A percentile compares a stretch with the other conserved stretches of the same genome.
These are phyloP conservation scores for Passerina amoena DNA, from an alignment of 2,113 vertebrate genomes.

Conservation along the genomic window DNA sequence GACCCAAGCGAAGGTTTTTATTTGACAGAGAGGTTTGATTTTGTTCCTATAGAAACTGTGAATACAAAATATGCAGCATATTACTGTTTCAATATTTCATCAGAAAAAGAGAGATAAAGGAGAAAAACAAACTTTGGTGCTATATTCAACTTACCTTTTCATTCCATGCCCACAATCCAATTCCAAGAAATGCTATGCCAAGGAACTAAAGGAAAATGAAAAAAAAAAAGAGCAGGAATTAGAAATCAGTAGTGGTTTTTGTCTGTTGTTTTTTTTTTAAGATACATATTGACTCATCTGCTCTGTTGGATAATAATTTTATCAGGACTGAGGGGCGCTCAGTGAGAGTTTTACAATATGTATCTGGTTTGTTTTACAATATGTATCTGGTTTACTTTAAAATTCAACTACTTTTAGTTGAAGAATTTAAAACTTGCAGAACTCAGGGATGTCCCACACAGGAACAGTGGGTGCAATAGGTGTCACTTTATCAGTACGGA, in stretches of 20 bases:
- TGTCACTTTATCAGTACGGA: not conserved
- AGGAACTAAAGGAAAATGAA: conserved; percentile 82
- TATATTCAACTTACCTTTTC: conserved; percentile 85
- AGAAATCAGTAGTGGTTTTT: not conserved
- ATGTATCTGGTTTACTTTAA: not conserved
- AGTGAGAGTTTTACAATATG: not conserved
- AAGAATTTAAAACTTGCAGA: not conserved
- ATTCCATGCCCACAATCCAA: conserved; percentile 97
- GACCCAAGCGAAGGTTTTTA: not conserved
- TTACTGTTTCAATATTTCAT: not conserved
- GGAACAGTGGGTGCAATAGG: not conserved
- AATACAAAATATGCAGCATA: not conserved
- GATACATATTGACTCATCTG: not conserved
- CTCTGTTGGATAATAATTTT: not conserved
- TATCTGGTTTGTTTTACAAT: not conserved
- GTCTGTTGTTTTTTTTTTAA: not conserved
- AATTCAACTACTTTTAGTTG: not conserved
- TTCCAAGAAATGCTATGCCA: conserved; percentile 92
- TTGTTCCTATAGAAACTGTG: not conserved
- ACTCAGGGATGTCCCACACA: not conserved
- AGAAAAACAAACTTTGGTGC: not conserved
- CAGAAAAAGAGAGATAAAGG: not conserved
- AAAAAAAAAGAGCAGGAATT: not conserved
- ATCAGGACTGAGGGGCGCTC: not conserved
- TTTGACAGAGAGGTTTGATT: not conserved